Conservation (phyloP, 1,140 invertebrate species). For the Polypedilum vanderplanki region DNA sequence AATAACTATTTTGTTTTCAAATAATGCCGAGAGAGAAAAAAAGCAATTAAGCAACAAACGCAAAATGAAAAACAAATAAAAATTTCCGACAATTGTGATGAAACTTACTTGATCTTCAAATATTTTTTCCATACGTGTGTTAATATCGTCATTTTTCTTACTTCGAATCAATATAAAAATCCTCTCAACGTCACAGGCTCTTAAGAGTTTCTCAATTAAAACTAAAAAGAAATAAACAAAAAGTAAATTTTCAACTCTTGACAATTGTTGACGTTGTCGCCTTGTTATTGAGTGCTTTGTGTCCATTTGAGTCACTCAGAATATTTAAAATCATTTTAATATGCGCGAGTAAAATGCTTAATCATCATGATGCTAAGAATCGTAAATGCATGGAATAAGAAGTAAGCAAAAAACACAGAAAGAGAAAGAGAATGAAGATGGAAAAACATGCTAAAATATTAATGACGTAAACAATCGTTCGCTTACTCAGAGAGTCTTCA, state of each 20-base stretch:
- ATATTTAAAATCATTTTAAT: not conserved
- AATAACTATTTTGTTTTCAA: slow-evolving; percentile 49
- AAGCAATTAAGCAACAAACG: not conserved
- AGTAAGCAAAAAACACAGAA: too few species aligned
- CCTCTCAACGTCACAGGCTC: slow-evolving; percentile 65
- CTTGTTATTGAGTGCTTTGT: not conserved
- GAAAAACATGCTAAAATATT: too few species aligned
- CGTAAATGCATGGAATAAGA: too few species aligned
- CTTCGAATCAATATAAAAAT: slow-evolving; percentile 70
- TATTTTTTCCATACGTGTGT: slow-evolving; percentile 54
- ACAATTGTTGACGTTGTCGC: not conserved
- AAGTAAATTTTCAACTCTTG: slow-evolving; percentile 31
- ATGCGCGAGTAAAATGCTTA: slow-evolving; percentile 20
- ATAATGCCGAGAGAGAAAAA: slow-evolving; percentile 32
- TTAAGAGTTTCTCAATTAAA: slow-evolving; percentile 73
- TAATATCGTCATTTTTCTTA: slow-evolving; percentile 67
- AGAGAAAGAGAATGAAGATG: too few species aligned
- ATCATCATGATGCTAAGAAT: not conserved
- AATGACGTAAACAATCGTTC: too few species aligned
- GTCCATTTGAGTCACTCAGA: not conserved
- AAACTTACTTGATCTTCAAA: slow-evolving; percentile 57
- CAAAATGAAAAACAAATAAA: not conserved
- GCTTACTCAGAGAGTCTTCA: too few species aligned
- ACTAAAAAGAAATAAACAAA: too few species aligned
- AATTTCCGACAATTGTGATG: slow-evolving; percentile 20